Base-by-base conservation (phyloP, 1,140 invertebrate genomes). In the Theocolax elegans region DNA sequence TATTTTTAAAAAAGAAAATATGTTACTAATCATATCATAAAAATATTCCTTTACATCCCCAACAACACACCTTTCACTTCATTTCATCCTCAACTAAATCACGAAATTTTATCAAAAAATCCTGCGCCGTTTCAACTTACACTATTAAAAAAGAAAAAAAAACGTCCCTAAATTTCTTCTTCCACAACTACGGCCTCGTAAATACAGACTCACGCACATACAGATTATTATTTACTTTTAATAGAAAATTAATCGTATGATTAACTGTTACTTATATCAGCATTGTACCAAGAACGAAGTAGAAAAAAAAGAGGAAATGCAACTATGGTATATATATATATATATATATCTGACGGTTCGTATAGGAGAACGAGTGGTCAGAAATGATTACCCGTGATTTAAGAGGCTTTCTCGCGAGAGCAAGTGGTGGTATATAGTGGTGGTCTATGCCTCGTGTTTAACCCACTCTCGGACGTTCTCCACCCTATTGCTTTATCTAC, bases 331-430 rank as follows among this genome's bases (percentile, higher is more conserved):
- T 10, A 6, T 10, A 35, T 10, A 35, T 10, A 10, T 35, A 10
- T 10, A 6, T 10, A 6, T 35, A 6, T 35, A 35, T 35, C 10
- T 35, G 10, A 6, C 31, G 4, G 31, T 6, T 44, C 4, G 6
- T 17, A 13, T 6, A 15, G 6, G 74, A 74, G 73, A 73, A 54
- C 72, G 77, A 80, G 79, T 82, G 78, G 79, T 78, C 75, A 79
- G 79, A 83, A 82, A 84, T 81, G 79, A 83, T 83, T 82, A 81
- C 75, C 76, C 71, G 72, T 83, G 80, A 83, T 83, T 84, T 81
- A 83, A 81, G 81, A 78, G 79, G 79, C 74, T 80, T 79, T 78
- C 72, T 53, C 70, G 15, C 54, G 25, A n/a, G 48, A 63, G 59
- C 44, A 48, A 31, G 13, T 21, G 27, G 23, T 17, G 49, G 46